Percentiles rank a stretch among this genome's conserved stretches.
These are phyloP conservation scores for Actenoides hombroni DNA, from an alignment of 2,113 vertebrate species.

Conservation along the genomic window DNA sequence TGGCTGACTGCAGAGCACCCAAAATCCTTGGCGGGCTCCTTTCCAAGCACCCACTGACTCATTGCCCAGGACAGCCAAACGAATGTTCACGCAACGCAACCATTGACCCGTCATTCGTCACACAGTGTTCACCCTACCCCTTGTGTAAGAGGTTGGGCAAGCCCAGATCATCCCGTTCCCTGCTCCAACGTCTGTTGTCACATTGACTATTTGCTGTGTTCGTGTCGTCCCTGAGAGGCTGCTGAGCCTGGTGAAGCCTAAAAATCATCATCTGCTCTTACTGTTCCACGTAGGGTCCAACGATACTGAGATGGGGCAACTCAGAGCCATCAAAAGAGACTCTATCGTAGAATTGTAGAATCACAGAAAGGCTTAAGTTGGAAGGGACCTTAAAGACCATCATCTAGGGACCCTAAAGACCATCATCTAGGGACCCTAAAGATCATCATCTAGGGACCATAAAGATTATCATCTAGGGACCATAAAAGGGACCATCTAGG, in stretches of 20 bases:
- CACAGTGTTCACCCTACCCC: accelerated
- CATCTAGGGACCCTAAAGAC: too few relatives aligned
- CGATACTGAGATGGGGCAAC: accelerated
- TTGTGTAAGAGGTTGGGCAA: background rate
- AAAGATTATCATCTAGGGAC: too few relatives aligned
- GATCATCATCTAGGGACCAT: too few relatives aligned
- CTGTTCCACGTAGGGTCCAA: accelerated
- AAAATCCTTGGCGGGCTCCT: background rate
- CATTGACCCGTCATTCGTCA: accelerated
- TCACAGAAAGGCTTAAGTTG: too few relatives aligned
- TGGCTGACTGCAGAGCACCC: accelerated
- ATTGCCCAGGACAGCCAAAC: accelerated
- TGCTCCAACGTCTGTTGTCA: background rate
- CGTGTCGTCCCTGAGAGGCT: accelerated
- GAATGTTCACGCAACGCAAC: accelerated
- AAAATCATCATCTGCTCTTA: background rate
- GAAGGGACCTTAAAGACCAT: too few relatives aligned
- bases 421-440: too few relatives aligned
- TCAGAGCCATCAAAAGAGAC: background rate
- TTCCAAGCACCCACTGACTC: background rate
- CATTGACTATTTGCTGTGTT: accelerated
- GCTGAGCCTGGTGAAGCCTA: background rate
- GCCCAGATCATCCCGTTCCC: background rate
- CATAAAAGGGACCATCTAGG: too few relatives aligned
- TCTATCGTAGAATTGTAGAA: background rate